Conservation (phyloP, 2,888 invertebrate genomes). For the Melanostoma scalare region DNA sequence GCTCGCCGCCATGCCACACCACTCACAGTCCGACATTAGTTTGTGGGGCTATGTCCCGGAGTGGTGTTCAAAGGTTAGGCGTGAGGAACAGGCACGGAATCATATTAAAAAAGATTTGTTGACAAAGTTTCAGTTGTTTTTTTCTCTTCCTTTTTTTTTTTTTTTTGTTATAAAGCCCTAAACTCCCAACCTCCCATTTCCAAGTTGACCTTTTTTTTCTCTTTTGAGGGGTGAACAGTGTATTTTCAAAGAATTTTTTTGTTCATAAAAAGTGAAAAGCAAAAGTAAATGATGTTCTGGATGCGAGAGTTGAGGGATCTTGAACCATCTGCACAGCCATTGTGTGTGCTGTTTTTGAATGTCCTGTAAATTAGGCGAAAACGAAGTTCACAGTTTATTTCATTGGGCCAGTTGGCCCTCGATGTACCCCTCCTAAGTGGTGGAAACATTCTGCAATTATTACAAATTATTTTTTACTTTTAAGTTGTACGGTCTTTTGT, state of each 20-base stretch:
- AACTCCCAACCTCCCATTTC: neutral
- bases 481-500: constrained; percentile 56
- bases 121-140: constrained; percentile 70
- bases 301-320: constrained; percentile 11
- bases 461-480: constrained; percentile 71
- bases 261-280: constrained; percentile 66
- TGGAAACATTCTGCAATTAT: constrained; percentile 73
- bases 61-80: constrained; percentile 51
- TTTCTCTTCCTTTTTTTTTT: constrained; percentile 14
- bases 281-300: constrained; percentile 68
- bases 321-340: neutral
- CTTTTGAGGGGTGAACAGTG: constrained; percentile 23
- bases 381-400: constrained; percentile 71
- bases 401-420: constrained; percentile 54
- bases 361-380: constrained; percentile 71
- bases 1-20: constrained; percentile 6
- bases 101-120: constrained; percentile 73
- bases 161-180: neutral
- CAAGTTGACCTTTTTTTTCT: constrained; percentile 18
- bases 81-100: constrained; percentile 51
- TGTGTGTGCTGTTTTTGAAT: constrained; percentile 48
- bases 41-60: constrained; percentile 53
- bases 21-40: constrained; percentile 44
- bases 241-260: constrained; percentile 40
- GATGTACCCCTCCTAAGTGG: constrained; percentile 43